These are phyloP conservation scores for Protophormia terraenovae DNA, from an alignment of 2,888 invertebrate genomes.

Conservation along the genomic window DNA sequence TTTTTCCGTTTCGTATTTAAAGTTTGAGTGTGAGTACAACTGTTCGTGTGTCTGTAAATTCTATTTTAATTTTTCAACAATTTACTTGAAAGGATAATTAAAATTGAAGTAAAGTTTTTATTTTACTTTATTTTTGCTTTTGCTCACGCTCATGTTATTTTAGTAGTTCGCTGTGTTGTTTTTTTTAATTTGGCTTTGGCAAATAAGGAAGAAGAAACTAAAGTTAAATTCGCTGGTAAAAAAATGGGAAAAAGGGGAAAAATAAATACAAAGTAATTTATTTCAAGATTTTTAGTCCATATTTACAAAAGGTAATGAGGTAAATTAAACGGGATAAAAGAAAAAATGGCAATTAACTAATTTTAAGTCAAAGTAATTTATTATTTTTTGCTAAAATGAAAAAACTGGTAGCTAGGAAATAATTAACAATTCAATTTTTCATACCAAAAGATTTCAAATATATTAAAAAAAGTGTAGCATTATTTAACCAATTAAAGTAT, in stretches of 20 bases:
- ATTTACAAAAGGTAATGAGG: slow-evolving; percentile 51
- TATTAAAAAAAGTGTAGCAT: too few species aligned
- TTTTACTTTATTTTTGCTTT: not conserved
- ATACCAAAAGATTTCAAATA: too few species aligned
- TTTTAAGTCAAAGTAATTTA: not conserved
- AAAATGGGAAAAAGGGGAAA: not conserved
- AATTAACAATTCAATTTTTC: not conserved
- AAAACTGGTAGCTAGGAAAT: not conserved
- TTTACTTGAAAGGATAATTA: slow-evolving; percentile 62
- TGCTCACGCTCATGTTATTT: not conserved
- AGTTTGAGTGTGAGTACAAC: not conserved
- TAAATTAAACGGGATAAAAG: slow-evolving; percentile 11
- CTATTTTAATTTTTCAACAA: slow-evolving; percentile 44
- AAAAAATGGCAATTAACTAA: slow-evolving; percentile 18
- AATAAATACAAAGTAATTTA: slow-evolving; percentile 24
- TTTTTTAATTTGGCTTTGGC: slow-evolving; percentile 49
- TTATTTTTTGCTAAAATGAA: not conserved
- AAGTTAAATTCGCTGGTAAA: not conserved
- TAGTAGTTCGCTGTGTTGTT: slow-evolving; percentile 14
- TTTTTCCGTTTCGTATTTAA: slow-evolving; percentile 7
- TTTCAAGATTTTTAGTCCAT: slow-evolving; percentile 20
- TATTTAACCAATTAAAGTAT: too few species aligned
- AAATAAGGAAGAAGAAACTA: slow-evolving; percentile 20
- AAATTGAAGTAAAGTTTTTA: slow-evolving; percentile 47
- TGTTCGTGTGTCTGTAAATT: not conserved